These are phyloP conservation scores for Pasiphila rectangulata DNA, from an alignment of 2,888 invertebrate species.

Conservation along the genomic window DNA sequence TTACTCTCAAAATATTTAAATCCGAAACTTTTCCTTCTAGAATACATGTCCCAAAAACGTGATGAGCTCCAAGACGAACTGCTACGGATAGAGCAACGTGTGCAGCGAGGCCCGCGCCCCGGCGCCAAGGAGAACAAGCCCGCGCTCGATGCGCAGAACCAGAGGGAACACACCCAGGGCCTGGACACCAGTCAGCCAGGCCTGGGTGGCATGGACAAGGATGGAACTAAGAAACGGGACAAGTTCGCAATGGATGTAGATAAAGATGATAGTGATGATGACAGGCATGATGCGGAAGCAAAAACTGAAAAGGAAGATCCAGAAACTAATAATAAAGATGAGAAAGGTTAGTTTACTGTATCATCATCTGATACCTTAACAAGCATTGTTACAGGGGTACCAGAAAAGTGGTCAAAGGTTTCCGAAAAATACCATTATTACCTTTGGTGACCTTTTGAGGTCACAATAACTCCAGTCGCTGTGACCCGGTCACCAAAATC, in stretches of 20 bases:
- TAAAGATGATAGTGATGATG: slow-evolving; percentile 74
- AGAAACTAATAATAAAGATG: slow-evolving; percentile 14
- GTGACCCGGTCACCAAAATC: too few relatives aligned
- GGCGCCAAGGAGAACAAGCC: slow-evolving; percentile 63
- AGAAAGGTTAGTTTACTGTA: too few relatives aligned
- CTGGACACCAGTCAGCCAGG: background rate
- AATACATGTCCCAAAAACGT: slow-evolving; percentile 83
- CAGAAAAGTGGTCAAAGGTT: too few relatives aligned
- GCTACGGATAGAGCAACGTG: slow-evolving; percentile 81
- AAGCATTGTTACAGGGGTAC: too few relatives aligned
- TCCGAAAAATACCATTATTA: too few relatives aligned
- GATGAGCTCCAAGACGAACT: slow-evolving; percentile 84
- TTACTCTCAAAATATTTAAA: too few relatives aligned
- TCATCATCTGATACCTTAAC: too few relatives aligned
- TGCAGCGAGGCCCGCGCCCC: too few relatives aligned
- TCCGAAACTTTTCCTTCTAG: slow-evolving; percentile 58
- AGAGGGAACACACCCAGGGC: slow-evolving; percentile 57
- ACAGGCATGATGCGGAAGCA: slow-evolving; percentile 45
- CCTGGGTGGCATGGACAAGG: slow-evolving; percentile 23
- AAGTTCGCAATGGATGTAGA: slow-evolving; percentile 70
- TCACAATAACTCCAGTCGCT: too few relatives aligned
- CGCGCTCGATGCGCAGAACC: slow-evolving; percentile 33
- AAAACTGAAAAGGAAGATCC: slow-evolving; percentile 18
- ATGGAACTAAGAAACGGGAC: slow-evolving; percentile 51
- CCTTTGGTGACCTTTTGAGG: too few relatives aligned